These are phyloP conservation scores for Vulpes vulpes DNA, from an alignment of 2,113 vertebrate species.

Conservation along the genomic window DNA sequence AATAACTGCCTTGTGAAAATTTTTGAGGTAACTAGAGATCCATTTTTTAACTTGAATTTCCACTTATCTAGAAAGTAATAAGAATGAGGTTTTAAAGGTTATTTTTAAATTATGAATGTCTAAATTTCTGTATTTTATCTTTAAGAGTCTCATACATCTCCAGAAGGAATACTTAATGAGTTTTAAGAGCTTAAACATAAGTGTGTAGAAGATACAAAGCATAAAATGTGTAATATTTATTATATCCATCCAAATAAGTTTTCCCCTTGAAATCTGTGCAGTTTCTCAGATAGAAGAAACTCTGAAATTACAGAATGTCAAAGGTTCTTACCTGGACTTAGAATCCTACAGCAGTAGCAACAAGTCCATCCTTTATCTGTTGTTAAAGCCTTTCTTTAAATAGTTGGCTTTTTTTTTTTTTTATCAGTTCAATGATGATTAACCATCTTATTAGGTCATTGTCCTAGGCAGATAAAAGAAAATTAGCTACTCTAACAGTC, in stretches of 20 bases:
- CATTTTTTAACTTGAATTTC: not conserved
- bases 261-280: not conserved
- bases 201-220: not conserved
- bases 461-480: conserved; percentile 74
- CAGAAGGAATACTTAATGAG: not conserved
- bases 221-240: not conserved
- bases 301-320: conserved; percentile 38
- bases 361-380: not conserved
- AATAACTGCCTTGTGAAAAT: not conserved
- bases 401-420: conserved; percentile 23
- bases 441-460: conserved; percentile 81
- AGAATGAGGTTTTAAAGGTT: not conserved
- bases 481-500: conserved; percentile 10
- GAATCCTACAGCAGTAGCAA: conserved; percentile 58
- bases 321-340: conserved; percentile 84
- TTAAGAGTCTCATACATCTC: not conserved
- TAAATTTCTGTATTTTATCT: not conserved
- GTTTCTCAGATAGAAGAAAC: conserved; percentile 44
- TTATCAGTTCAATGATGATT: conserved; percentile 85
- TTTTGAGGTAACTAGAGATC: not conserved
- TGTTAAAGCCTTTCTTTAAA: conserved; percentile 66
- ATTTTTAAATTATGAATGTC: not conserved
- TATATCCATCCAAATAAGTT: not conserved
- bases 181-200: not conserved
- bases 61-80: not conserved